Evolutionary conservation across 2,888 invertebrate genomes (phyloP).

Genomic region (Rhorus exstirpatorius): DNA sequence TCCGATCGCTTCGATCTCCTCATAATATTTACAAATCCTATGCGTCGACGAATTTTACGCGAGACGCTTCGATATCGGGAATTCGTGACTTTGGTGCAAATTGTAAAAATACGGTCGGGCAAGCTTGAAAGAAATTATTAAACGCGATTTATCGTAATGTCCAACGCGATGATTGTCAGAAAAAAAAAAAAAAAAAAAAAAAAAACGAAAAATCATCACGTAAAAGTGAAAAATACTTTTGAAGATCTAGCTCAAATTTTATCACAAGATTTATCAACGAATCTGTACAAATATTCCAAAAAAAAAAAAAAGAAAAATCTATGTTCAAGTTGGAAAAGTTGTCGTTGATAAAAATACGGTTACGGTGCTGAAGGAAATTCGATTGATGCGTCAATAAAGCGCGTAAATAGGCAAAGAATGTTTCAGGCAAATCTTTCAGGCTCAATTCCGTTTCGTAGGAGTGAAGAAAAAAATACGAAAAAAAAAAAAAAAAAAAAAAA

Average conservation of each 20-base stretch:
- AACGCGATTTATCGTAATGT: too few relatives aligned
- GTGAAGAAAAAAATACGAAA: too few relatives aligned
- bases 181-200: background rate
- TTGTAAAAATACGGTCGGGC: background rate
- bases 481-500: too few relatives aligned
- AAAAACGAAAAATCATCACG: too few relatives aligned
- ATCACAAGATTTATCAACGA: background rate
- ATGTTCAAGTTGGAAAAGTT: background rate
- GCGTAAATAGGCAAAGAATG: background rate
- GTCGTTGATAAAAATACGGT: background rate
- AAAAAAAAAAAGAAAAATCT: too few relatives aligned
- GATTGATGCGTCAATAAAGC: background rate
- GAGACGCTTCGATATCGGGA: background rate
- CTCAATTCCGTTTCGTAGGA: too few relatives aligned
- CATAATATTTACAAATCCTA: constrained; percentile 29
- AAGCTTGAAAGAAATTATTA: background rate
- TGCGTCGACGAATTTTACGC: background rate
- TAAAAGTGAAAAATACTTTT: background rate
- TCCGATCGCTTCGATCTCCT: background rate
- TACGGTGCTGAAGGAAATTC: background rate
- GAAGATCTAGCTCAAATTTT: background rate
- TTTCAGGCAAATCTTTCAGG: too few relatives aligned
- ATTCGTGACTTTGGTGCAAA: constrained; percentile 12
- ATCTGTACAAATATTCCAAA: constrained; percentile 24
- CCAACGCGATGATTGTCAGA: too few relatives aligned